Evolutionary conservation across 2,888 invertebrate genomes (phyloP).

Genomic region (Lasioglossum morio): DNA sequence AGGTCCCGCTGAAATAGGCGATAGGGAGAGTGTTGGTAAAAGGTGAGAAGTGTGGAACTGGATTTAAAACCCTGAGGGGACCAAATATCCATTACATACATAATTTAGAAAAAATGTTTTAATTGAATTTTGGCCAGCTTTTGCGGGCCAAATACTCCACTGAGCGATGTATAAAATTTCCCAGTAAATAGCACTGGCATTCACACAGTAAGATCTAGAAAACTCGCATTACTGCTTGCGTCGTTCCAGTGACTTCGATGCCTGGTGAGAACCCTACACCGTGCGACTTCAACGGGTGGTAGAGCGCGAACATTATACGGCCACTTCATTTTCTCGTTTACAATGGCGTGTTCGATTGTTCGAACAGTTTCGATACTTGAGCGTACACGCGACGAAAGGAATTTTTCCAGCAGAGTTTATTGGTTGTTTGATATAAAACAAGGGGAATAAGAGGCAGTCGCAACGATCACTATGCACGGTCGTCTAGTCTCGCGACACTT

Average conservation of each 20-base stretch:
- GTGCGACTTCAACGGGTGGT: neutral
- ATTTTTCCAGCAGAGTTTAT: neutral
- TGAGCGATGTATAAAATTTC: neutral
- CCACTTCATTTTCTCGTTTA: neutral
- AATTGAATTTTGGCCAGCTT: too few relatives aligned
- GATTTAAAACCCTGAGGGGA: too few relatives aligned
- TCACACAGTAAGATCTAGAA: neutral
- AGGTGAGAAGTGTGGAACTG: too few relatives aligned
- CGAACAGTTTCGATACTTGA: neutral
- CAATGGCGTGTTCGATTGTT: neutral
- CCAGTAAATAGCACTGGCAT: neutral
- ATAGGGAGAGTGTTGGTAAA: too few relatives aligned
- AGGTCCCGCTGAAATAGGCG: too few relatives aligned
- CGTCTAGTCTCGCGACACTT: conserved; percentile 7
- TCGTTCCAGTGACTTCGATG: neutral
- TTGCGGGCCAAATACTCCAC: too few relatives aligned
- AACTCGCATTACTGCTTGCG: neutral
- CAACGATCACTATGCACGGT: neutral
- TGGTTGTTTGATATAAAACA: neutral
- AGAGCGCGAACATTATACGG: neutral
- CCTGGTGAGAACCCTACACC: neutral
- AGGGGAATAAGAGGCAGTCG: neutral
- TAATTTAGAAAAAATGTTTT: too few relatives aligned
- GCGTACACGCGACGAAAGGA: neutral
- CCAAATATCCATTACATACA: too few relatives aligned